Base-by-base conservation (phyloP, 2,888 invertebrate genomes). In the Didymodactylos carnosus region DNA sequence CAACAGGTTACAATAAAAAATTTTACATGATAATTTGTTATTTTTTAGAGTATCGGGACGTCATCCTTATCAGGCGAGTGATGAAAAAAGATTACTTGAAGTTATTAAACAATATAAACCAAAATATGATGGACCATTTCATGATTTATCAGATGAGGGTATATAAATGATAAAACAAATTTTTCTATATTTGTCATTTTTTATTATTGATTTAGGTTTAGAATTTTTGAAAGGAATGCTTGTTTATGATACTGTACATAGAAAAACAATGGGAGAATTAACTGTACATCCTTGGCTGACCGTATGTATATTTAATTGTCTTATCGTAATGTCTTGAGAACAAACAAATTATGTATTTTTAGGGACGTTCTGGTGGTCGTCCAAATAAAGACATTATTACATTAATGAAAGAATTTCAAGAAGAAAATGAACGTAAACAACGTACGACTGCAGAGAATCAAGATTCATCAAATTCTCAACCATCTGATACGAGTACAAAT, bases 181-280 rank as follows among this genome's bases (percentile, higher is more conserved):
- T 23, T 14, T 16, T 72, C 16, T 23, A 16, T n/a, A 35, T 40
- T 11, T 39, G 23, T 46, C 41, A 70, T 16, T 19, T 25, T 16
- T 43, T 39, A n/a, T 7, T 35, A 16, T 73, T 29, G 69, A 53
- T 71, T 19, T 75, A 62, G 75, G 23, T 16, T 14, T 41, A 19
- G 39, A 53, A 13, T 27, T 25, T 69, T 40, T 72, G 35, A 11
- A 29, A 73, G 53, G 39, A 40, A 39, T 46, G 70, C 25, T 71
- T 35, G 25, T 35, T 71, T 35, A 70, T 51, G 27, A 87, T 79
- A 86, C 87, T 14, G 86, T 86, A 14, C 83, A 85, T 76, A 80
- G 87, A 70, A 79, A 85, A 69, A 85, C 86, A 3, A 86, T 87
- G 3, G 80, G 83, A 49, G 86, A 87, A 80, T 82, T 86, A 35